A percentile compares a stretch with the other conserved stretches of the same genome.
phyloP scores from a whole-genome alignment of 1,140 invertebrate genomes.

The Forficula auricularia region DNA sequence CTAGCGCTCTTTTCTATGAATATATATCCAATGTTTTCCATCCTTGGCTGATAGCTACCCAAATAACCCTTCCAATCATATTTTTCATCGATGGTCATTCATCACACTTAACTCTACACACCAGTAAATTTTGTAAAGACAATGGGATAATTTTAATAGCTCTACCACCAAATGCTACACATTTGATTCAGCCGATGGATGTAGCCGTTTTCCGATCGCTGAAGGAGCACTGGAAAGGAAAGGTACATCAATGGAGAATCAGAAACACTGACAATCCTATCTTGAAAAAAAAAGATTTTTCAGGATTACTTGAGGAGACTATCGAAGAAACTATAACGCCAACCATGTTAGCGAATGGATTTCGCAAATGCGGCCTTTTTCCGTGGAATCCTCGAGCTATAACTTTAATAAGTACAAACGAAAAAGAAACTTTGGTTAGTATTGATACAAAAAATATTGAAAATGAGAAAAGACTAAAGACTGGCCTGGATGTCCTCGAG shows the following conservation, averaged over 20 bases:
- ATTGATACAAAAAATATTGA: too few relatives aligned
- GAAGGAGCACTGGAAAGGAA: conserved; percentile 21
- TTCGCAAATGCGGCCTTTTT: conserved; percentile 20
- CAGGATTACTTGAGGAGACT: conserved; percentile 18
- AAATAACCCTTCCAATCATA: conserved; percentile 21
- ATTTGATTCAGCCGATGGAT: conserved; percentile 26
- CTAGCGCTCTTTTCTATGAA: conserved; percentile 18
- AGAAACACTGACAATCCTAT: conserved; percentile 6
- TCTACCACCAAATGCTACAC: conserved; percentile 25
- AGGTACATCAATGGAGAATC: conserved; percentile 3
- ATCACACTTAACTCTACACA: conserved; percentile 21
- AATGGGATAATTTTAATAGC: conserved; percentile 24
- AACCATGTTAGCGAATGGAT: conserved; percentile 15
- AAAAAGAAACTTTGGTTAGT: too few relatives aligned
- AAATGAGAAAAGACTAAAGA: too few relatives aligned
- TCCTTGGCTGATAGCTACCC: conserved; percentile 17
- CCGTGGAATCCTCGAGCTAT: conserved; percentile 22
- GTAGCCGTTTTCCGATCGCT: conserved; percentile 22
- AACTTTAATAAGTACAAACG: too few relatives aligned
- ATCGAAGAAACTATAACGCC: conserved; percentile 10
- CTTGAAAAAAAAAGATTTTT: conserved; percentile 21
- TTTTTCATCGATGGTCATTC: conserved; percentile 26
- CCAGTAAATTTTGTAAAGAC: conserved; percentile 22
- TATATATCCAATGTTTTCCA: conserved; percentile 21
- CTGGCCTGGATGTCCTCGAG: too few relatives aligned